Base-by-base conservation (phyloP, 2,888 invertebrate species). In the Rhagium mordax region DNA sequence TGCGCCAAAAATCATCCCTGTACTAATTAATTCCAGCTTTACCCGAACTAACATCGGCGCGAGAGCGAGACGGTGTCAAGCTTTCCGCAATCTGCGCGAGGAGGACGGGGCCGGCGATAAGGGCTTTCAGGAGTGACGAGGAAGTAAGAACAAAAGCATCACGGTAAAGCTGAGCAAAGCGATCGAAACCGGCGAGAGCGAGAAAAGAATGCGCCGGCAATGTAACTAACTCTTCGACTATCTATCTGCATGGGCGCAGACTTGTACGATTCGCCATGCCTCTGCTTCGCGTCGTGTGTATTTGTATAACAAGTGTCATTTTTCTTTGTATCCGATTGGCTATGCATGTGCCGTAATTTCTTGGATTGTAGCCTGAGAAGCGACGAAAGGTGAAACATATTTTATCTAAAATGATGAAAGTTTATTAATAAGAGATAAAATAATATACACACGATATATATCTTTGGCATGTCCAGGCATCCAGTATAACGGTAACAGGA, bases 41-140 rank as follows among this genome's bases (percentile, higher is more conserved):
- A 13, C 13, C 41, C 4, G 41, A 41, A 41, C 41, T 41, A 41
- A 41, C n/a, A 29, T 79, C 80, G 79, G 76, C 75, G 82, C 88
- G 87, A 88, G 88, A 87, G 88, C 87, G 88, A 89, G 89, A 89
- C 88, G 89, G 89, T 89, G 87, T 87, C 88, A 88, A 74, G 66
- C 75, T 87, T 88, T 87, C 87, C 87, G 89, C 86, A 89, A 89
- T 88, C 86, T 85, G 87, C 88, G 86, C 87, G 87, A 89, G 87
- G 87, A 89, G 89, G 90, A 89, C 89, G 74, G n/a, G n/a, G 70
- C 16, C 49, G 13, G 70, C 70, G 69, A 65, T 77, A 75, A 71
- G 77, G 76, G 80, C 80, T 75, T 74, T 78, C 79, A 78, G 79
- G 82, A 81, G 83, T 77, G 84, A 84, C 82, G 82, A 84, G 81